phyloP scores from a whole-genome alignment of 2,113 vertebrate genomes.

The Phyllostomus hastatus region DNA sequence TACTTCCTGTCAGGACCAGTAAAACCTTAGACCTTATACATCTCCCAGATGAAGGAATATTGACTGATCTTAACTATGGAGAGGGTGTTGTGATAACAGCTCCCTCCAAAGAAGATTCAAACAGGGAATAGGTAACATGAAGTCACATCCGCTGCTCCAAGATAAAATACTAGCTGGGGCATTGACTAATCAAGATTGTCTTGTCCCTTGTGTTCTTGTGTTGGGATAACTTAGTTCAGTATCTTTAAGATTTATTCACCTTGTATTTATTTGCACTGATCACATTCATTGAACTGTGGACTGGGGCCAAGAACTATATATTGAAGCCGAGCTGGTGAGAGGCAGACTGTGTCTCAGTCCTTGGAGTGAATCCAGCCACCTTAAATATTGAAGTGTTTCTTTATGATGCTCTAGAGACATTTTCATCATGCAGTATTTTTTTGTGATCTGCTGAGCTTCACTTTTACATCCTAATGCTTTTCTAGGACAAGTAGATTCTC shows the following conservation, averaged over 20 bases:
- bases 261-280: conserved; percentile 55
- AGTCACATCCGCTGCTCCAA: conserved; percentile 37
- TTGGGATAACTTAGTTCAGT: conserved; percentile 60
- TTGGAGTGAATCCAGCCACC: conserved; percentile 73
- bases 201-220: conserved; percentile 36
- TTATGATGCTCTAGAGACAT: conserved; percentile 62
- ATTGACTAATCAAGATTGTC: conserved; percentile 50
- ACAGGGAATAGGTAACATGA: conserved; percentile 51
- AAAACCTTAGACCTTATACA: conserved; percentile 36
- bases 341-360: conserved; percentile 47
- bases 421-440: conserved; percentile 64
- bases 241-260: conserved; percentile 71
- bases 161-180: conserved; percentile 58
- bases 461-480: conserved; percentile 6
- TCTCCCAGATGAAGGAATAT: conserved; percentile 45
- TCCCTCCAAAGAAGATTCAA: conserved; percentile 62
- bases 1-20: conserved; percentile 38
- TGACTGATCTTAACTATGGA: conserved; percentile 52
- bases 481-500: not conserved
- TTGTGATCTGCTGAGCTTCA: conserved; percentile 32
- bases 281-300: conserved; percentile 58
- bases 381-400: conserved; percentile 68
- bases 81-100: conserved; percentile 23
- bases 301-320: conserved; percentile 63
- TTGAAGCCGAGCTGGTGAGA: conserved; percentile 62